These are phyloP conservation scores for Oreochromis mossambicus DNA, from an alignment of 2,797 vertebrate genomes.

Conservation along the genomic window DNA sequence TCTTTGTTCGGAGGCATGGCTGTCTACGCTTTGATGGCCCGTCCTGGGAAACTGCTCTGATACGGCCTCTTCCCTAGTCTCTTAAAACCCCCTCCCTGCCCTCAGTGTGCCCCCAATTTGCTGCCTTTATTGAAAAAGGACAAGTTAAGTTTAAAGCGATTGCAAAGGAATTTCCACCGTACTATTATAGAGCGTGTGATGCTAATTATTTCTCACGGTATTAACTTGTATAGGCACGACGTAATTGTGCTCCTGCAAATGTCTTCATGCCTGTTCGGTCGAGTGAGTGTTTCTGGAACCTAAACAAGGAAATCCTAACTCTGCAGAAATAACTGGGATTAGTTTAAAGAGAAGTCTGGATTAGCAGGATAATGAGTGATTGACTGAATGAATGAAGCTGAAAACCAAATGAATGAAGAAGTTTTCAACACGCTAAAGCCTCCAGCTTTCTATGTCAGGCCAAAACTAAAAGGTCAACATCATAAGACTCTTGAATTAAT, in stretches of 20 bases:
- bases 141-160: background rate
- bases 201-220: background rate
- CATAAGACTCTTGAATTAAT: background rate
- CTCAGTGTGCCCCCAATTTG: slow-evolving; percentile 9
- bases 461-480: background rate
- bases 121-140: background rate
- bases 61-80: background rate
- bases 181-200: background rate
- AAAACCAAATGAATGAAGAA: background rate
- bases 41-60: background rate
- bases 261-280: slow-evolving; percentile 3
- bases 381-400: background rate
- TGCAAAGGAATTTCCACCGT: background rate
- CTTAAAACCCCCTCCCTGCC: background rate
- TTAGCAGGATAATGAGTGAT: background rate
- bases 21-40: background rate
- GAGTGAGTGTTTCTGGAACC: background rate
- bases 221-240: background rate
- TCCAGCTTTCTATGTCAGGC: background rate
- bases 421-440: background rate
- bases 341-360: background rate
- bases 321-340: background rate
- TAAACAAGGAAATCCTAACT: background rate
- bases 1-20: background rate
- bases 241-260: background rate